Base-by-base conservation (phyloP, 1,140 invertebrate species). In the Helicoverpa zea region DNA sequence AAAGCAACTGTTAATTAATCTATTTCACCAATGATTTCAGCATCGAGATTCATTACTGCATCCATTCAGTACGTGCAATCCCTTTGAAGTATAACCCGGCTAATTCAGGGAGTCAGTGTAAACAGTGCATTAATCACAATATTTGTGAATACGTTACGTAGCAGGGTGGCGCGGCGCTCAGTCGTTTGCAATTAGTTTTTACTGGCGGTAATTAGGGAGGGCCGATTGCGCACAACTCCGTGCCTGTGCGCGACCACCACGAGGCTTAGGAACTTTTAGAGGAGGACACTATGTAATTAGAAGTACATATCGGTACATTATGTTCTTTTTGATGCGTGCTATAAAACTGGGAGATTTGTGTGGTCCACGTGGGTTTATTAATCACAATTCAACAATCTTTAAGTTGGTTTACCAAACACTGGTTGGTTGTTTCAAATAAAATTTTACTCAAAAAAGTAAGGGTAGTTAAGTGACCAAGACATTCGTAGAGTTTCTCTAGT, bases 111-210 rank as follows among this genome's bases (percentile, higher is more conserved):
- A 78, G 80, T 63, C 52, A 47, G 49, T 14, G 52, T 66, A 81
- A 86, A 83, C 81, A 85, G 81, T 85, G 81, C 81, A 84, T 86
- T 84, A 85, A 83, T 81, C 74, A 83, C 61, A 84, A 83, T 81
- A 86, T 86, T 84, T 80, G 81, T 79, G 82, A 85, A 83, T 84
- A 84, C 84, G 81, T 85, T 83, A 83, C 81, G 51, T 58, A 75
- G 78, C 47, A 64, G 59, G 80, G 73, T 61, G 72, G 70, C 56
- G 47, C 56, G 47, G 74, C 51, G 63, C 84, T 85, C 85, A 84
- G 84, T 86, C 84, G 83, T 83, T 89, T 83, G 89, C 88, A 91
- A 91, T 92, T 92, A 91, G 88, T 91, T 92, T 92, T 91, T 92
- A 91, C 89, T 91, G 86, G 84, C 85, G 84, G 86, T 91, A 91